Conservation (phyloP, 2,888 invertebrate species). For the Andrena flavipes region DNA sequence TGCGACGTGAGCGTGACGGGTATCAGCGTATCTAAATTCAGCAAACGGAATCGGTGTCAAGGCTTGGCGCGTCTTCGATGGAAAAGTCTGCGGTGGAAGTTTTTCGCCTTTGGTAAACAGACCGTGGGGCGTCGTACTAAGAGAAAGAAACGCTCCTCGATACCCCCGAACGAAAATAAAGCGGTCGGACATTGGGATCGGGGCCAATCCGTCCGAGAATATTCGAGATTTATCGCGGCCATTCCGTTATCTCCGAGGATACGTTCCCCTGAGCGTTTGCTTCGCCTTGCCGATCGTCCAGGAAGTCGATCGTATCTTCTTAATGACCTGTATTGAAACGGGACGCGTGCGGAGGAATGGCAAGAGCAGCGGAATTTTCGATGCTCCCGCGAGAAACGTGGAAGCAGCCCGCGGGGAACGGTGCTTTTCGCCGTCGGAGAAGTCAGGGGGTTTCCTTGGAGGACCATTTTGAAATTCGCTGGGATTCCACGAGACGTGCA, state of each 20-base stretch:
- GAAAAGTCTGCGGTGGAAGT: conserved; percentile 27
- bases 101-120: conserved; percentile 40
- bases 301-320: conserved; percentile 36
- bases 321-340: conserved; percentile 38
- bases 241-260: conserved; percentile 26
- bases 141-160: conserved; percentile 38
- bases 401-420: not conserved
- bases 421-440: not conserved
- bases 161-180: conserved; percentile 38
- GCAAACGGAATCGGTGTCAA: conserved; percentile 42
- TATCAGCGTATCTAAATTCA: conserved; percentile 2
- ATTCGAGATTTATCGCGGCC: conserved; percentile 49
- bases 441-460: not conserved
- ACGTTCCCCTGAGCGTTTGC: conserved; percentile 1
- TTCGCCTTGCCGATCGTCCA: conserved; percentile 13
- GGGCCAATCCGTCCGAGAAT: conserved; percentile 51
- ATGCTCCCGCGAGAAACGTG: not conserved
- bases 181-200: conserved; percentile 50
- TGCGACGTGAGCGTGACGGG: not conserved
- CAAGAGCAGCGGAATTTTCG: not conserved
- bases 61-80: conserved; percentile 1
- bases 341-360: not conserved
- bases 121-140: not conserved
- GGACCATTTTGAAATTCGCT: not conserved
- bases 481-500: not conserved